These are phyloP conservation scores for Daktulosphaira vitifoliae DNA, from an alignment of 1,140 invertebrate species.

Conservation along the genomic window DNA sequence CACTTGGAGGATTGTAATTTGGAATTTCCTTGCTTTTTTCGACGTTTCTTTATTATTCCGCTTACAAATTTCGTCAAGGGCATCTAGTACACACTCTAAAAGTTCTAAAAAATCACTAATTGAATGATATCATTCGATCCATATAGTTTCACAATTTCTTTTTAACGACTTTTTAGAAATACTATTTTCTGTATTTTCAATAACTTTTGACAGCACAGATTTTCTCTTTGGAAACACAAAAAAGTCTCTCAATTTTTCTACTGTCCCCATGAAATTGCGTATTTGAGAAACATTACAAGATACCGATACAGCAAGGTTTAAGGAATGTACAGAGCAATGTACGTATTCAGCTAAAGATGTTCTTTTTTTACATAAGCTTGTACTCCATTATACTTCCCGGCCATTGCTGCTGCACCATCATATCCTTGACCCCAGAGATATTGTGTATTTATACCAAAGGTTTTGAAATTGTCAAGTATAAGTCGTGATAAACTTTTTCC, in stretches of 20 bases:
- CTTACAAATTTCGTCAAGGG: too few species aligned
- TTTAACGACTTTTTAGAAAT: slow-evolving; percentile 10
- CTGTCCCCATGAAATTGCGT: too few species aligned
- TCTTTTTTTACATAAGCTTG: slow-evolving; percentile 1
- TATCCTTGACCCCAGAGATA: too few species aligned
- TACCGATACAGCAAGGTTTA: too few species aligned
- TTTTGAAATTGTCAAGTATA: not conserved
- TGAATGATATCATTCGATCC: too few species aligned
- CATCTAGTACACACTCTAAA: not conserved
- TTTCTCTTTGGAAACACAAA: too few species aligned
- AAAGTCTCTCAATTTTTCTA: too few species aligned
- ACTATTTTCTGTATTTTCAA: slow-evolving; percentile 11
- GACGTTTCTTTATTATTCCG: not conserved
- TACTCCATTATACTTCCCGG: not conserved
- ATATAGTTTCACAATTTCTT: slow-evolving; percentile 18
- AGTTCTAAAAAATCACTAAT: slow-evolving; percentile 10
- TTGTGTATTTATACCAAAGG: not conserved
- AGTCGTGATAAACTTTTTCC: not conserved
- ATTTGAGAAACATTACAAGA: not conserved
- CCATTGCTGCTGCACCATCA: too few species aligned
- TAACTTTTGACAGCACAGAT: too few species aligned
- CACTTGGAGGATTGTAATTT: not conserved
- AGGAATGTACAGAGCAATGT: too few species aligned
- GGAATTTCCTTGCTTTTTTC: not conserved
- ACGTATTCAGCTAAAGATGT: not conserved